Base-by-base conservation (phyloP, 2,797 vertebrate genomes). In the Sebastes elongatus region DNA sequence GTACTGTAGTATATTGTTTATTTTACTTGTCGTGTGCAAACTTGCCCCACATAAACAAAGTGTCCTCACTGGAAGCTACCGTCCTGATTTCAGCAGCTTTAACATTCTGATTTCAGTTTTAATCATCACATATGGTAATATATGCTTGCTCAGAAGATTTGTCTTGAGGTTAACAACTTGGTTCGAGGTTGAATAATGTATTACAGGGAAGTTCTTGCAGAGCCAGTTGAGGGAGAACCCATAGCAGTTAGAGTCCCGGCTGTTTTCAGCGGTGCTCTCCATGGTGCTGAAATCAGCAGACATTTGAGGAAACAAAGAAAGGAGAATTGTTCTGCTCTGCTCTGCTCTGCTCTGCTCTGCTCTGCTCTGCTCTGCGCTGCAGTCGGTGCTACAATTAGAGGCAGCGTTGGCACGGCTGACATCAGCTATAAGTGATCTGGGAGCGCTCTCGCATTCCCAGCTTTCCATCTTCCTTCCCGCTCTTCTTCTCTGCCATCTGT, bases 401-500 rank as follows among this genome's bases (percentile, higher is more conserved):
- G 27, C 55, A 38, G 28, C 18, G 52, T 71, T 77, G 27, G 30
- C 79, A 62, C 6, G 70, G 33, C 53, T 71, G 65, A 76, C 55
- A 69, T 72, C 66, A 86, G 78, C 80, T 78, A 35, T 72, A 76
- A 80, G 81, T 83, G 76, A 85, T 81, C 42, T 71, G 76, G 67
- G 74, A 85, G 65, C 30, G 10, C 52, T 71, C 61, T 66, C 7
- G 10, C 73, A 66, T 82, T 81, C 78, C 69, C 75, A 49, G 27
- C 65, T 77, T 78, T 72, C 76, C 76, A 70, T 74, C 61, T 77
- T 85, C 46, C 61, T 61, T 81, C 76, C 74, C 7, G 10, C 53
- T 83, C 70, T 57, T 73, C 62, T 61, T 81, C 22, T n/a, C 61
- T 22, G 30, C 92, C 89, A 93, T 93, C 93, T 93, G 90, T 71